These are phyloP conservation scores for Enteromius paludinosus DNA, from an alignment of 2,797 vertebrate species.

Conservation along the genomic window DNA sequence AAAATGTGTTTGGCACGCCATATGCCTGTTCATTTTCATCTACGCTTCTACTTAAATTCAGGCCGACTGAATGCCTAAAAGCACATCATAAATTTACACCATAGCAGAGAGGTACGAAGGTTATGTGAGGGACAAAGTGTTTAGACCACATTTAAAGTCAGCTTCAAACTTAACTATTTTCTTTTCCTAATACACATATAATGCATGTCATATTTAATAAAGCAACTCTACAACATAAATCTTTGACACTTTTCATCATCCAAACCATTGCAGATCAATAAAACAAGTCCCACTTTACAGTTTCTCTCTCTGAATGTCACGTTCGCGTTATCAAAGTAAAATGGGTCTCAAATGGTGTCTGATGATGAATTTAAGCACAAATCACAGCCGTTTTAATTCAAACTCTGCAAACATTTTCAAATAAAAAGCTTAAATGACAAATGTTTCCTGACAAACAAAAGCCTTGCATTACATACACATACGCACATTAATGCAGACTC, in stretches of 20 bases:
- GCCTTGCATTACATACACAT: background rate
- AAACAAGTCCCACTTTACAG: too few relatives aligned
- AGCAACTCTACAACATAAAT: background rate
- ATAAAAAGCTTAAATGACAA: background rate
- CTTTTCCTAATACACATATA: background rate
- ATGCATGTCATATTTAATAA: background rate
- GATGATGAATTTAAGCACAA: background rate
- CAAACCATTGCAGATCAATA: too few relatives aligned
- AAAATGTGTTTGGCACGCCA: slow-evolving; percentile 15
- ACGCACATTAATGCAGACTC: background rate
- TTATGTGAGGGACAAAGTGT: slow-evolving; percentile 1
- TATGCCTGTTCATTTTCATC: slow-evolving; percentile 38
- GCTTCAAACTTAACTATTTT: background rate
- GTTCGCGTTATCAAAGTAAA: background rate
- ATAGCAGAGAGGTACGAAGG: background rate
- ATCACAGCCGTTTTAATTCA: background rate
- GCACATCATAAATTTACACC: slow-evolving; percentile 8
- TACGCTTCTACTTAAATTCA: background rate
- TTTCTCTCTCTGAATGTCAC: background rate
- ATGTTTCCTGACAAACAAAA: background rate
- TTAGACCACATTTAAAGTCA: background rate
- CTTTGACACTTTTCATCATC: too few relatives aligned
- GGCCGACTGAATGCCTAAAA: slow-evolving; percentile 18
- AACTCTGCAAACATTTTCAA: background rate
- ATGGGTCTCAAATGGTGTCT: background rate